Base-by-base conservation (phyloP, 1,140 invertebrate species). In the Drosophila sechellia region DNA sequence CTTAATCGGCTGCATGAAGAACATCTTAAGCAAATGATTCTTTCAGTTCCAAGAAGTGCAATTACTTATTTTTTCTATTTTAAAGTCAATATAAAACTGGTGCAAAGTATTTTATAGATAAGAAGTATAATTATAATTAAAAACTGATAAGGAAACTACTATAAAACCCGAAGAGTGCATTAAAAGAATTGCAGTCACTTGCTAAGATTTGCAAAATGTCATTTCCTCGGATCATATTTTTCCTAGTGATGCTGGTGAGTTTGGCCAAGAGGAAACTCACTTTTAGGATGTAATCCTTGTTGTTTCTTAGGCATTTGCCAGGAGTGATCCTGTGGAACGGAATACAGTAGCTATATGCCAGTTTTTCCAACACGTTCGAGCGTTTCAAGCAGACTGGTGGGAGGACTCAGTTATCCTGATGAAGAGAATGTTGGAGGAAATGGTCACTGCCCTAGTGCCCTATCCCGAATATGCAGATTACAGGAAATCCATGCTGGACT, bases 351-450 rank as follows among this genome's bases (percentile, higher is more conserved):
- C 15, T 0, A 54, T 60, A 11, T 54, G 57, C 8, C n/a, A 60
- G 15, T 60, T 60, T 11, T 40, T 60, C 4, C 35, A 60, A n/a
- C 22, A 55, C 12, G 37, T 60, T 4, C 17, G 39, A 5, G 4
- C 35, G 2, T n/a, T 40, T 2, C 15, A 60, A 5, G 22, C 12
- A 6, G 58, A 60, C 25, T 50, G 55, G 12, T 60, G 49, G 58
- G 49, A 60, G 5, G 49, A 60, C 8, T 31, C 35, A 12, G 49
- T 60, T 6, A 60, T 25, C 17, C 12, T 27, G 1, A 17, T 61
- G 13, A 65, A 40, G 11, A 34, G 22, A n/a, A 13, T 65, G 0
- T 4, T 65, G 11, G 1, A 3, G 17, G 4, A 65, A n/a, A 49
- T 25, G 10, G 31, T 65, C 8, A 22, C 0, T 11, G 42, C 17